A percentile compares a stretch with the other conserved stretches of the same genome.
phyloP scores from a whole-genome alignment of 2,888 invertebrate genomes.

The Diaphora mendica region DNA sequence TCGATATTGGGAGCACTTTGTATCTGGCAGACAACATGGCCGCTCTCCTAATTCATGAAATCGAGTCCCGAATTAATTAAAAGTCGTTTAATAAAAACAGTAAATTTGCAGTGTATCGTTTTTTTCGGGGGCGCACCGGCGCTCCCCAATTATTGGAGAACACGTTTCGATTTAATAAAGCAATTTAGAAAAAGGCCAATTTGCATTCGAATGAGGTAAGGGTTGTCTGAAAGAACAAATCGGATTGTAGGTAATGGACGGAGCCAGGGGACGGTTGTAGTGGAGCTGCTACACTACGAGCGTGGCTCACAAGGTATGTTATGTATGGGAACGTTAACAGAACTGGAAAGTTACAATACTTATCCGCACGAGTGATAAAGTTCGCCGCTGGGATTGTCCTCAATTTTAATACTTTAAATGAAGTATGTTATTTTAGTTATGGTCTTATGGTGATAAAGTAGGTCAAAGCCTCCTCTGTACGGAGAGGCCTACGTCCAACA shows the following conservation, averaged over 20 bases:
- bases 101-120: constrained; percentile 59
- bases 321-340: constrained; percentile 13
- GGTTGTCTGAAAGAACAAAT: constrained; percentile 57
- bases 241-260: constrained; percentile 40
- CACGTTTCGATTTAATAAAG: constrained; percentile 84
- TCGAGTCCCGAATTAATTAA: constrained; percentile 62
- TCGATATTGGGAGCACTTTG: constrained; percentile 33
- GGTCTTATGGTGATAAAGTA: no score
- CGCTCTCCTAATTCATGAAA: constrained; percentile 51
- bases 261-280: constrained; percentile 20
- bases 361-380: not conserved
- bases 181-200: constrained; percentile 81
- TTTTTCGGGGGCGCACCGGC: constrained; percentile 45
- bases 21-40: constrained; percentile 30
- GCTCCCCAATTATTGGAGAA: constrained; percentile 74
- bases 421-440: no score
- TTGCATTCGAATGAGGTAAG: constrained; percentile 78
- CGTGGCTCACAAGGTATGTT: constrained; percentile 6
- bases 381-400: not conserved
- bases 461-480: no score
- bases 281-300: constrained; percentile 9
- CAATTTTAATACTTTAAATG: not conserved
- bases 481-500: no score
- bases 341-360: constrained; percentile 16
- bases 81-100: constrained; percentile 66